These are phyloP conservation scores for Sebastes itinus DNA, from an alignment of 2,797 vertebrate genomes.

Conservation along the genomic window DNA sequence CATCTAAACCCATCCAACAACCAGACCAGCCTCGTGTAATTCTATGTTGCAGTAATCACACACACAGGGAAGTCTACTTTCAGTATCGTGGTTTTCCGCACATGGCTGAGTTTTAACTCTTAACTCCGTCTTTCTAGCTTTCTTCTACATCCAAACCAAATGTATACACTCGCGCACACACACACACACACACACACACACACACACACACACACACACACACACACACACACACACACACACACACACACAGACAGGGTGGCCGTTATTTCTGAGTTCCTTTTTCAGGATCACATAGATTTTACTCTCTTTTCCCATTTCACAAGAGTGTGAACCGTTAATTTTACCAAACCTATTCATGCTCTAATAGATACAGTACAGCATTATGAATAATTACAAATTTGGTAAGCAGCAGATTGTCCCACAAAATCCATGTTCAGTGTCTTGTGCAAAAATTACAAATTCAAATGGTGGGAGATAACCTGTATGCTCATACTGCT, in stretches of 20 bases:
- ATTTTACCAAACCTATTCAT: background rate
- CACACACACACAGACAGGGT: background rate
- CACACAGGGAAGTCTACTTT: conserved; percentile 34
- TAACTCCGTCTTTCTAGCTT: background rate
- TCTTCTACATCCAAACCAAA: background rate
- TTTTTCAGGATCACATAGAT: background rate
- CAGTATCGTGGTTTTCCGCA: conserved; percentile 14
- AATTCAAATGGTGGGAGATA: background rate
- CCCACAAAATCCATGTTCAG: background rate
- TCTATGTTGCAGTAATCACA: conserved; percentile 48
- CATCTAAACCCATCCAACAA: conserved; percentile 7
- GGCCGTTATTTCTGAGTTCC: background rate
- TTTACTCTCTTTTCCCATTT: background rate
- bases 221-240: background rate
- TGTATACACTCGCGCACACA: background rate
- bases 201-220: background rate
- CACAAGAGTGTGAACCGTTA: too few species aligned
- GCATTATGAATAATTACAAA: background rate
- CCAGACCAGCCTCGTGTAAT: conserved; percentile 43
- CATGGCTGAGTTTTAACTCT: conserved; percentile 21
- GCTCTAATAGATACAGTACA: background rate
- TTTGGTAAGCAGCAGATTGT: background rate
- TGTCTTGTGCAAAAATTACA: background rate
- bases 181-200: background rate
- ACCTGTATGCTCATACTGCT: background rate